Evolutionary conservation across 1,140 invertebrate species (phyloP).

Genomic region (Anadara kagoshimensis): DNA sequence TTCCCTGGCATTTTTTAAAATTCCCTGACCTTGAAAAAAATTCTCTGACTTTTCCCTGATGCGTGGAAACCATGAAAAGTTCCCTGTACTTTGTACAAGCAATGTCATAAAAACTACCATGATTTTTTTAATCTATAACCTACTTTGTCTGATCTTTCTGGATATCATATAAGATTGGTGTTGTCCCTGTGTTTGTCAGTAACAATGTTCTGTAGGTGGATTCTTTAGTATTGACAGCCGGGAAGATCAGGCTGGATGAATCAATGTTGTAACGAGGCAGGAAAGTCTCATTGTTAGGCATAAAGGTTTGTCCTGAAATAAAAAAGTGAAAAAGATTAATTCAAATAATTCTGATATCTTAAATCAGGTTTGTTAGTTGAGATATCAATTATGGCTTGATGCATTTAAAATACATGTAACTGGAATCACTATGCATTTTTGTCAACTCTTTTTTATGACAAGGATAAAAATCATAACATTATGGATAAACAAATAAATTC

Average conservation of each 20-base stretch:
- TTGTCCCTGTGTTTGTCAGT: constrained; percentile 66
- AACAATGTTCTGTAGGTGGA: constrained; percentile 66
- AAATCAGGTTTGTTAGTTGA: neutral
- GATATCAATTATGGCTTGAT: too few relatives aligned
- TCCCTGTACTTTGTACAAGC: too few relatives aligned
- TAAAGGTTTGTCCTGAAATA: constrained; percentile 70
- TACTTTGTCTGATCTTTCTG: constrained; percentile 61
- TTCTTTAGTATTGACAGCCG: constrained; percentile 68
- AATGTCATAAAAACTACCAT: too few relatives aligned
- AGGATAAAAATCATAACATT: too few relatives aligned
- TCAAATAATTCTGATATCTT: neutral
- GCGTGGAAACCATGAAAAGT: too few relatives aligned
- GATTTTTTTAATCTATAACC: neutral
- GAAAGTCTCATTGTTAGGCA: constrained; percentile 70
- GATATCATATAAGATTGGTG: constrained; percentile 68
- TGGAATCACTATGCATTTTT: too few relatives aligned
- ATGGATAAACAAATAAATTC: too few relatives aligned
- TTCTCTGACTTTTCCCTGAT: too few relatives aligned
- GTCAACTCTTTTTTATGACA: too few relatives aligned
- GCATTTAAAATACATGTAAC: too few relatives aligned
- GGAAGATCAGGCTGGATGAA: constrained; percentile 61
- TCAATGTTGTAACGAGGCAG: constrained; percentile 63
- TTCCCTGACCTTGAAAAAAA: too few relatives aligned
- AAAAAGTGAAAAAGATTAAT: neutral
- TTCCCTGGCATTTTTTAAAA: too few relatives aligned